Percentiles rank a stretch among this genome's conserved stretches.
These are phyloP conservation scores for Perithous albicinctus DNA, from an alignment of 2,888 invertebrate species.

Conservation along the genomic window DNA sequence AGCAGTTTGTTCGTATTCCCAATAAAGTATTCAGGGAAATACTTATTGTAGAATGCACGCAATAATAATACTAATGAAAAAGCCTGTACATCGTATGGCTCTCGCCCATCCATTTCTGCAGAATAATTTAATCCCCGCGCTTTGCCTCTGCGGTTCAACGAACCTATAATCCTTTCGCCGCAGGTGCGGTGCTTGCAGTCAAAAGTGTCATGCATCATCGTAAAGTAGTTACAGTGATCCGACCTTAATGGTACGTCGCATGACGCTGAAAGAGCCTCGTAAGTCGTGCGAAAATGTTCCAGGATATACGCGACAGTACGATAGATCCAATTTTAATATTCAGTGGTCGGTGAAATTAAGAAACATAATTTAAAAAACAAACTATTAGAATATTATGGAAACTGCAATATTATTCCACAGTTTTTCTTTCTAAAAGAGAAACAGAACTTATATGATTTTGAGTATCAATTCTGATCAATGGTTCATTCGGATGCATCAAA, in stretches of 20 bases:
- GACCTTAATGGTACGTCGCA: constrained; percentile 24
- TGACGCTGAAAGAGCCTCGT: not conserved
- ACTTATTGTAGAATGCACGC: not conserved
- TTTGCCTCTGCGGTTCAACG: constrained; percentile 2
- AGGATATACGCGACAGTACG: constrained; percentile 45
- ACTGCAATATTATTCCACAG: too few species aligned
- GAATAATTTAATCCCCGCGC: constrained; percentile 5
- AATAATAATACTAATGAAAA: constrained; percentile 3
- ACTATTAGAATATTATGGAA: not conserved
- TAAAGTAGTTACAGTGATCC: constrained; percentile 3
- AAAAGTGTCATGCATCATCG: constrained; percentile 57
- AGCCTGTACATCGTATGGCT: not conserved
- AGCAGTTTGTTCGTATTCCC: not conserved
- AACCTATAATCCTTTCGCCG: constrained; percentile 6
- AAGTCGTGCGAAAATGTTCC: constrained; percentile 8
- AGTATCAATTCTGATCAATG: too few species aligned
- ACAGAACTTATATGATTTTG: too few species aligned
- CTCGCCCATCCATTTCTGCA: not conserved
- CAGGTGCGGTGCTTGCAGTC: not conserved
- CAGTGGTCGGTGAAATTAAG: not conserved
- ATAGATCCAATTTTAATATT: constrained; percentile 8
- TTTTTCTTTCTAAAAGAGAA: too few species aligned
- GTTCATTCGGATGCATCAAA: too few species aligned
- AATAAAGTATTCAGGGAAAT: not conserved
- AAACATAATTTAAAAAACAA: not conserved